Evolutionary conservation across 2,888 invertebrate genomes (phyloP).

Genomic region (Eutolmus rufibarbis): DNA sequence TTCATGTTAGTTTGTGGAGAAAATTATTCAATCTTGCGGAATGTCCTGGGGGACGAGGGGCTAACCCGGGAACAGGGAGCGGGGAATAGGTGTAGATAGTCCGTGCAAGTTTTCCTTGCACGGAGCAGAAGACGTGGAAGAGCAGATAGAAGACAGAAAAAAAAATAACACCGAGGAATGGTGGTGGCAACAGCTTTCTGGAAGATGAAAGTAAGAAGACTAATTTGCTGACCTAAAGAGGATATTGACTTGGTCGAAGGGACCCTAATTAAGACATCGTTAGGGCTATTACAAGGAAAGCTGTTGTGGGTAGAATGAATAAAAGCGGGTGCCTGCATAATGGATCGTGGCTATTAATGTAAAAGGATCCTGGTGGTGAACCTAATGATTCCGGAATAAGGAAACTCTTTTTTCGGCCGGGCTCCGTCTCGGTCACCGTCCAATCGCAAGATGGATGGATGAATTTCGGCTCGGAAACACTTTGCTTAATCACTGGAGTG

Average conservation of each 20-base stretch:
- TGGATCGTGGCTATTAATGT: conserved; percentile 37
- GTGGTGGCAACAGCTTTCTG: conserved; percentile 32
- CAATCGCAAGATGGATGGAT: conserved; percentile 9
- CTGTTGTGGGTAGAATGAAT: conserved; percentile 40
- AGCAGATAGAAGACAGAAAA: background rate
- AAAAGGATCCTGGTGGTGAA: conserved; percentile 35
- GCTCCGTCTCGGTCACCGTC: background rate
- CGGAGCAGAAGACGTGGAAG: background rate
- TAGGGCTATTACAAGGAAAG: conserved; percentile 37
- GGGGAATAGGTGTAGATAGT: background rate
- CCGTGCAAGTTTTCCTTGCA: conserved; percentile 7
- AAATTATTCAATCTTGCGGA: conserved; percentile 14
- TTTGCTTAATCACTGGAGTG: conserved; percentile 6
- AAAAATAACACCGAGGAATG: background rate
- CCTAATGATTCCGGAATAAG: conserved; percentile 28
- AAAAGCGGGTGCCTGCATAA: conserved; percentile 41
- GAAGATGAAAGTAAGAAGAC: conserved; percentile 40
- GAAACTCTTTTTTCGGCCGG: conserved; percentile 17
- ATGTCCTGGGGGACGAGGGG: background rate
- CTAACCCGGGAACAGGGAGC: background rate
- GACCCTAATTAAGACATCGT: conserved; percentile 41
- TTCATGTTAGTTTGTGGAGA: background rate
- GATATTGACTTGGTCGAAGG: conserved; percentile 40
- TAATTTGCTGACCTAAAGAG: conserved; percentile 41
- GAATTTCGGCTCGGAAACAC: background rate